phyloP scores from a whole-genome alignment of 2,113 vertebrate species.

The Hippocampus barbouri region DNA sequence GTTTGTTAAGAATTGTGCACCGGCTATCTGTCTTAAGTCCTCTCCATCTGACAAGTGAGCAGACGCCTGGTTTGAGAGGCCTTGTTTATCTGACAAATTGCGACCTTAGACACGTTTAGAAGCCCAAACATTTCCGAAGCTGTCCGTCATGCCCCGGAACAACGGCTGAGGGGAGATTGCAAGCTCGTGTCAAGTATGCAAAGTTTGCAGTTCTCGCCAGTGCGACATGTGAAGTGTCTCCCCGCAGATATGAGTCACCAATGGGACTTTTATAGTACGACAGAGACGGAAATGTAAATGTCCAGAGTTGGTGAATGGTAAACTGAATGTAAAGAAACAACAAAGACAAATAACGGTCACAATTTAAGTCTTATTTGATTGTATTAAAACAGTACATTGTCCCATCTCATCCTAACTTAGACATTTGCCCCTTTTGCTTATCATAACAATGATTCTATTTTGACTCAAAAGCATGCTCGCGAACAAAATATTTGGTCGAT shows the following conservation, averaged over 20 bases:
- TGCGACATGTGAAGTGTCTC: slow-evolving; percentile 35
- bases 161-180: slow-evolving; percentile 17
- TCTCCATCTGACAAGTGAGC: slow-evolving; percentile 4
- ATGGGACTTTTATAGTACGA: slow-evolving; percentile 5
- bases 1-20: not conserved
- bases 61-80: slow-evolving; percentile 15
- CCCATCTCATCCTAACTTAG: not conserved
- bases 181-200: slow-evolving; percentile 52
- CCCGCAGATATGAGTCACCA: slow-evolving; percentile 23
- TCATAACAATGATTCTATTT: not conserved
- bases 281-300: not conserved
- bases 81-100: slow-evolving; percentile 46
- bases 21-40: not conserved
- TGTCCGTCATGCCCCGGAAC: slow-evolving; percentile 40
- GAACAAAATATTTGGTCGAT: not conserved
- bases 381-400: not conserved
- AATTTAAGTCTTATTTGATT: not conserved
- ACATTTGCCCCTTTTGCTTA: not conserved
- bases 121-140: slow-evolving; percentile 35
- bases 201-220: slow-evolving; percentile 47
- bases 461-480: not conserved
- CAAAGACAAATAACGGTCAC: not conserved
- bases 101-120: slow-evolving; percentile 18
- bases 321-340: not conserved
- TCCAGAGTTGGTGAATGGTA: not conserved